Conservation (phyloP, 2,113 vertebrate species). For the Monopterus albus region DNA sequence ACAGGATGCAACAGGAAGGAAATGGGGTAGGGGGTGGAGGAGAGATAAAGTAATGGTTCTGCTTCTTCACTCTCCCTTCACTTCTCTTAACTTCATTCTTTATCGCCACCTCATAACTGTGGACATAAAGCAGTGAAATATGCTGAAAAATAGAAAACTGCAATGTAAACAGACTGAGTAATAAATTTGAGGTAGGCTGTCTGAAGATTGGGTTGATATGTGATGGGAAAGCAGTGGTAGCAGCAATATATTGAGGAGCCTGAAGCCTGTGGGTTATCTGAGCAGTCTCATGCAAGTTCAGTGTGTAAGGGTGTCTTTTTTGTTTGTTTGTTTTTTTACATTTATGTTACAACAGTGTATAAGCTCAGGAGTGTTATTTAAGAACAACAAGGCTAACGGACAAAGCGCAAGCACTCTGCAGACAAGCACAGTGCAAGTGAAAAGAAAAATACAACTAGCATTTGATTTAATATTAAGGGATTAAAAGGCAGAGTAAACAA, state of each 20-base stretch:
- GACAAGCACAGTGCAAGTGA: background rate
- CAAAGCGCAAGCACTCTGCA: conserved; percentile 20
- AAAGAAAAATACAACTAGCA: conserved; percentile 28
- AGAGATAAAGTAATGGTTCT: conserved; percentile 39
- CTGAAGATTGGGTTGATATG: conserved; percentile 56
- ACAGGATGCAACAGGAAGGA: conserved; percentile 44
- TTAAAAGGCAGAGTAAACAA: conserved; percentile 58
- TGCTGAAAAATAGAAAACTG: conserved; percentile 63
- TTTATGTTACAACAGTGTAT: background rate
- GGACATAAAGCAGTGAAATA: conserved; percentile 48
- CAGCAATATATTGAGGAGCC: conserved; percentile 41
- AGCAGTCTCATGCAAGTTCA: background rate
- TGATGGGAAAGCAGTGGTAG: conserved; percentile 53
- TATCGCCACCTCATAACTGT: conserved; percentile 44
- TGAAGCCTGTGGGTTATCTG: conserved; percentile 17
- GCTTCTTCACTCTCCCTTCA: conserved; percentile 11
- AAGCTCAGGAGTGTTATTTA: conserved; percentile 8
- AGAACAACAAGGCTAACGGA: background rate
- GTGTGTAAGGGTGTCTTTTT: background rate
- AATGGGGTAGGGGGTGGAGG: background rate
- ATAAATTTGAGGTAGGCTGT: conserved; percentile 53
- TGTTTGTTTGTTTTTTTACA: background rate
- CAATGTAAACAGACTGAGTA: conserved; percentile 58
- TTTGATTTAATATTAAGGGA: conserved; percentile 59
- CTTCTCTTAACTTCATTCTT: conserved; percentile 40